phyloP scores from a whole-genome alignment of 2,113 vertebrate species.

The Accipiter virgatus region DNA sequence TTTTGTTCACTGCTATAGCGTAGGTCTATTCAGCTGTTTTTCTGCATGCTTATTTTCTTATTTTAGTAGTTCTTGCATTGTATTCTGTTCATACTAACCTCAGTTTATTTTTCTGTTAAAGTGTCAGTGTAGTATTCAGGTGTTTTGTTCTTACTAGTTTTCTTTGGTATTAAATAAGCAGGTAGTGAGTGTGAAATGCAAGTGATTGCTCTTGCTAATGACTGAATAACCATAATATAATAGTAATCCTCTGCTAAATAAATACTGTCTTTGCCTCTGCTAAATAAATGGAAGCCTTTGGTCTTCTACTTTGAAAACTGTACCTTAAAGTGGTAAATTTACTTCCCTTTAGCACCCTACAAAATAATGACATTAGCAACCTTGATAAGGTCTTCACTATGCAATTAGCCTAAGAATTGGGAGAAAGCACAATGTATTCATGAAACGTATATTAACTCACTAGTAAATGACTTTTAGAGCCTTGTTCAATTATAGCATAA shows the following conservation, averaged over 20 bases:
- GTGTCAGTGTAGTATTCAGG: not conserved
- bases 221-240: not conserved
- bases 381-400: not conserved
- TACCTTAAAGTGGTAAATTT: not conserved
- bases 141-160: not conserved
- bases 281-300: not conserved
- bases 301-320: not conserved
- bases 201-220: not conserved
- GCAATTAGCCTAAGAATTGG: not conserved
- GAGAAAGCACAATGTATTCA: not conserved
- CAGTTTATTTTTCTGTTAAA: not conserved
- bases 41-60: not conserved
- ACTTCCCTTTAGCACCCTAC: not conserved
- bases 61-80: not conserved
- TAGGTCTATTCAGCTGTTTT: constrained; percentile 24
- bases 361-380: not conserved
- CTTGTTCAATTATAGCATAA: not conserved
- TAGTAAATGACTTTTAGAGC: not conserved
- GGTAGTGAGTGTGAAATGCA: not conserved
- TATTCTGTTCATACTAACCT: not conserved
- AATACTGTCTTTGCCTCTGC: not conserved
- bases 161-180: not conserved
- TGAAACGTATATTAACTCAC: not conserved
- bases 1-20: constrained; percentile 62
- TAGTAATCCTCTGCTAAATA: not conserved